Base-by-base conservation (phyloP, 2,888 invertebrate species). In the Chirona hameri region DNA sequence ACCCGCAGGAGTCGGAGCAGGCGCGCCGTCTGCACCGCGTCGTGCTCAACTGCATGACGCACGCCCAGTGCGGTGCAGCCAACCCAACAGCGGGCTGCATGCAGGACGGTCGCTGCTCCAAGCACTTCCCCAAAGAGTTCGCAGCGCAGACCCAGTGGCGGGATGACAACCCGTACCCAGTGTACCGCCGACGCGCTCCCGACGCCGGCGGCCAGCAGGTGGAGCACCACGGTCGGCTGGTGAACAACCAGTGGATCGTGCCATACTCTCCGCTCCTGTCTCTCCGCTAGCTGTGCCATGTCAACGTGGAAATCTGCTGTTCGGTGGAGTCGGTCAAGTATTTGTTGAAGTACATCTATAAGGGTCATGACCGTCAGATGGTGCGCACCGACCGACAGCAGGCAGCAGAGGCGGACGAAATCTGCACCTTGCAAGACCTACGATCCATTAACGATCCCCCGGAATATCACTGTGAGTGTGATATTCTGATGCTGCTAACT, bases 231-330 rank as follows among this genome's bases (percentile, higher is more conserved):
- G 60, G 21, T 18, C 60, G 60, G 60, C 60, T 60, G 60, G 60
- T 79, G 24, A 24, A 21, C 48, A 79, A 79, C 48, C 79, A 24
- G 21, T 79, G 79, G 79, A n/a, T 79, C 24, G 79, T 79, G 9
- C 79, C 79, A 12, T 79, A n/a, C 27, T 79, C n/a, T 10, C 79
- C 79, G 79, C n/a, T 79, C 21, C 21, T 79, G 3, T 79, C 79
- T 15, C 60, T 60, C 60, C n/a, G 60, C 60, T 60, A 60, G 21
- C 7, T 7, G 18, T 60, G 60, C 60, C 60, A 60, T 24, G 18
- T 60, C 21, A 60, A 60, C n/a, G 21, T 60, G 60, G 60, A 60
- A 18, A 60, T 60, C 14, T 60, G 60, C n/a, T 60, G 60, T 9
- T 60, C 60, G 24, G 60, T 60, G 24, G 60, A 60, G 60, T 24